Evolutionary conservation across 2,888 invertebrate genomes (phyloP).

Genomic region (Enchytraeus crypticus): DNA sequence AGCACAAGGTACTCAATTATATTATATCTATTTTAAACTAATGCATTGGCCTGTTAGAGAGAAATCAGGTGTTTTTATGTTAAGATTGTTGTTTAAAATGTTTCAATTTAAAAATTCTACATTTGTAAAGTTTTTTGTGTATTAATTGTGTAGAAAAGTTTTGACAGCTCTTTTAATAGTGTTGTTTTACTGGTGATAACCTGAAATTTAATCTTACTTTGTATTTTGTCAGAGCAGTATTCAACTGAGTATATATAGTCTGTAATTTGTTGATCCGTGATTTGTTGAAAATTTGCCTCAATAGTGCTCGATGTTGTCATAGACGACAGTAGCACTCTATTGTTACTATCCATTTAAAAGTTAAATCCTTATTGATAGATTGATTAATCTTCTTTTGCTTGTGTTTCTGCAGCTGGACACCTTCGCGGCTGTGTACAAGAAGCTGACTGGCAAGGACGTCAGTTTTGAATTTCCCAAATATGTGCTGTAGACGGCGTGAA

Average conservation of each 20-base stretch:
- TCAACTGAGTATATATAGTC: too few species aligned
- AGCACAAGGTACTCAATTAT: constrained; percentile 84
- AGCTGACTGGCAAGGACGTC: constrained; percentile 95
- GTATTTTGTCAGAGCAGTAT: too few species aligned
- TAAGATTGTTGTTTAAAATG: background rate
- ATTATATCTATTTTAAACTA: background rate
- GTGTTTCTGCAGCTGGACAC: constrained; percentile 75
- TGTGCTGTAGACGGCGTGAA: constrained; percentile 13
- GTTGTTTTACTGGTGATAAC: too few species aligned
- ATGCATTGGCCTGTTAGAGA: too few species aligned
- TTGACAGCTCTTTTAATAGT: too few species aligned
- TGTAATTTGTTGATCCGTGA: too few species aligned
- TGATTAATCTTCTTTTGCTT: background rate
- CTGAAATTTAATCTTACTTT: too few species aligned
- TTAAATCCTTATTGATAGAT: background rate
- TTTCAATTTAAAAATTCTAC: background rate
- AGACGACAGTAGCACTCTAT: too few species aligned
- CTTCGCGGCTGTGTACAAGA: constrained; percentile 96
- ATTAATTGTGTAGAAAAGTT: background rate
- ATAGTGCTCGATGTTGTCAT: too few species aligned
- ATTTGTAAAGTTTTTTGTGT: background rate
- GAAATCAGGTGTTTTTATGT: too few species aligned
- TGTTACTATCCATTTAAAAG: too few species aligned
- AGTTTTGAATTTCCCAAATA: constrained; percentile 95
- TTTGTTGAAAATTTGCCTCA: too few species aligned